Percentiles rank a stretch among this genome's conserved stretches.
Evolutionary conservation across 1,140 invertebrate species (phyloP).

Genomic region (Cyclina sinensis): DNA sequence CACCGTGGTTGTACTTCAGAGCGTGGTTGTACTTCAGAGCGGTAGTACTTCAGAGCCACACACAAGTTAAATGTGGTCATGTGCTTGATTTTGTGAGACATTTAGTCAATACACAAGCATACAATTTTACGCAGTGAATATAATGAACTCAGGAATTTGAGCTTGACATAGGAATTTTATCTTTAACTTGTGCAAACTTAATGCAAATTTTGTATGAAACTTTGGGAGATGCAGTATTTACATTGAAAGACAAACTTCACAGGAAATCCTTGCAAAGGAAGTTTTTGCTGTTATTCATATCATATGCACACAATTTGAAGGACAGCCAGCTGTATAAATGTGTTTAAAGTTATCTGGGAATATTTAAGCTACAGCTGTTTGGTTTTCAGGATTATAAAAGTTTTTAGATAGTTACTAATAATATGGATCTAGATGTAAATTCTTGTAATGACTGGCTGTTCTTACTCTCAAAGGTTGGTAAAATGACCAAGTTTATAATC

Average conservation of each 20-base stretch:
- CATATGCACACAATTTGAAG: background rate
- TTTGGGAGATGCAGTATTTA: background rate
- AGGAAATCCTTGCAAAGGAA: background rate
- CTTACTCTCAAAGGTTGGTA: constrained; percentile 12
- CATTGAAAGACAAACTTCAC: background rate
- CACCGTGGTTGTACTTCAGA: background rate
- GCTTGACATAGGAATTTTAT: constrained; percentile 54
- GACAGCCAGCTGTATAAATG: background rate
- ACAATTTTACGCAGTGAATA: constrained; percentile 13
- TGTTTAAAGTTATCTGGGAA: constrained; percentile 14
- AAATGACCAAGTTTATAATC: background rate
- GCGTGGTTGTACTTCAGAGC: background rate
- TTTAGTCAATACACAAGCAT: constrained; percentile 27
- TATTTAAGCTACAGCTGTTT: background rate
- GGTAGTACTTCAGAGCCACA: background rate
- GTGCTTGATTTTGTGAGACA: constrained; percentile 1
- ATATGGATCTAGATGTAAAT: background rate
- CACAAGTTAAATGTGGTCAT: background rate
- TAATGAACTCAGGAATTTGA: constrained; percentile 33
- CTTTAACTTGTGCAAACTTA: background rate
- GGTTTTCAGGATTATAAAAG: constrained; percentile 28
- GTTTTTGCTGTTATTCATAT: background rate
- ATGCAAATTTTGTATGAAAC: constrained; percentile 9
- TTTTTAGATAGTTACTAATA: background rate
- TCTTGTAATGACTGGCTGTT: constrained; percentile 41